Percentiles rank a stretch among this genome's conserved stretches.
phyloP scores from a whole-genome alignment of 2,113 vertebrate species.

The Hystrix cristata region DNA sequence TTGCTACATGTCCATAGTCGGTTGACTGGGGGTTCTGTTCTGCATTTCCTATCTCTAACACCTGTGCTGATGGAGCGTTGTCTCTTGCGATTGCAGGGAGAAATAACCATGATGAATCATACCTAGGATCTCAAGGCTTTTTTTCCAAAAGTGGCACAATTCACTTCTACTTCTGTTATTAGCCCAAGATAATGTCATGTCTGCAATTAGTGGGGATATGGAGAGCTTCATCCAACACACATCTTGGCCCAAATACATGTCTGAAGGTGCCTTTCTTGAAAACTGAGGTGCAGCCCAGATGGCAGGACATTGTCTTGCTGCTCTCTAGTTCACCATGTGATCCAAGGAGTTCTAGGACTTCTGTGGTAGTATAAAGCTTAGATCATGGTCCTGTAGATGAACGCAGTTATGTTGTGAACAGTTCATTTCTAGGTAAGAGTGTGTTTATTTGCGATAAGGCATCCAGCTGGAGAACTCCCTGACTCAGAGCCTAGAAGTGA shows the following conservation, averaged over 20 bases:
- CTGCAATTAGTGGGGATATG: neutral
- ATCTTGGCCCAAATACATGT: neutral
- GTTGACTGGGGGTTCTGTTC: neutral
- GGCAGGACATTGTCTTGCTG: neutral
- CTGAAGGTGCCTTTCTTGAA: neutral
- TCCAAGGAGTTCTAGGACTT: neutral
- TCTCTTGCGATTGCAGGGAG: neutral
- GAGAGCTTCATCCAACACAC: constrained; percentile 6
- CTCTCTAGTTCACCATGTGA: neutral
- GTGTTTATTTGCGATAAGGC: neutral
- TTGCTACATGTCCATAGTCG: neutral
- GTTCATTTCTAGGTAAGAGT: neutral
- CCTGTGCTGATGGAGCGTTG: neutral
- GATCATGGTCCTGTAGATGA: neutral
- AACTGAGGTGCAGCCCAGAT: neutral
- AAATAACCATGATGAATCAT: neutral
- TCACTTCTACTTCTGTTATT: neutral
- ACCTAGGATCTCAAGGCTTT: neutral
- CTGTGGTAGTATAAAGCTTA: neutral
- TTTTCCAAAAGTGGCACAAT: neutral
- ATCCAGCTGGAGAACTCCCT: neutral
- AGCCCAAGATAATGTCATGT: neutral
- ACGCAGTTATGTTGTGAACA: neutral
- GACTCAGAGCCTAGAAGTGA: neutral
- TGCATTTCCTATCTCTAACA: neutral